Evolutionary conservation across 2,888 invertebrate species (phyloP).

Genomic region (Euzophera pinguis): DNA sequence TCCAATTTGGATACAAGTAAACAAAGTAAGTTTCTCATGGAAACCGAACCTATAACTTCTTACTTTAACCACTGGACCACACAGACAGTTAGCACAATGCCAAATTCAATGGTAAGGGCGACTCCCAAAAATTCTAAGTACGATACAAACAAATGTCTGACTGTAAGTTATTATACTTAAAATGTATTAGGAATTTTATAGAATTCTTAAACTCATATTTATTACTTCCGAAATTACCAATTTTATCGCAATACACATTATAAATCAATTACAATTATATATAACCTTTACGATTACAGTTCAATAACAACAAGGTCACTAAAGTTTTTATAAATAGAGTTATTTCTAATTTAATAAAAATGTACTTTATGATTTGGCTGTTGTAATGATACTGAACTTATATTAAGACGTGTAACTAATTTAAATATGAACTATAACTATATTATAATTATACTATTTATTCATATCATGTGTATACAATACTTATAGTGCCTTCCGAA

Average conservation of each 20-base stretch:
- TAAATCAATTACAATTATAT: conserved; percentile 42
- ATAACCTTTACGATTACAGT: conserved; percentile 33
- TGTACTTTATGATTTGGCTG: conserved; percentile 36
- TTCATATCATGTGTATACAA: too few species aligned
- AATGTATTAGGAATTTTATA: not conserved
- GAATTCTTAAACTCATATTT: not conserved
- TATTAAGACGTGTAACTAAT: conserved; percentile 40
- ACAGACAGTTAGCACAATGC: too few species aligned
- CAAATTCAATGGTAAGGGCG: too few species aligned
- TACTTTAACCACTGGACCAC: too few species aligned
- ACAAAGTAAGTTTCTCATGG: too few species aligned
- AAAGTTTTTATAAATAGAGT: conserved; percentile 46
- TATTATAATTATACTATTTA: too few species aligned
- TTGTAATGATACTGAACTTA: conserved; percentile 21
- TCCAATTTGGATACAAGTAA: too few species aligned
- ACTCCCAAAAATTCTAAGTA: too few species aligned
- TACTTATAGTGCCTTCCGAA: too few species aligned
- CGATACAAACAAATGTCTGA: too few species aligned
- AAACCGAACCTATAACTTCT: too few species aligned
- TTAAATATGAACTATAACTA: conserved; percentile 36
- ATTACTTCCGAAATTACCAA: conserved; percentile 19
- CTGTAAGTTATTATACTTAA: not conserved
- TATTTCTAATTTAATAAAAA: conserved; percentile 38
- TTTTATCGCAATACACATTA: conserved; percentile 11
- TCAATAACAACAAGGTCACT: conserved; percentile 54